Percentiles rank a stretch among this genome's conserved stretches.
These are phyloP conservation scores for Aurelia sp. DNA, from an alignment of 30 jellyfish, hydroid and myxozoan genomes.

Conservation along the genomic window DNA sequence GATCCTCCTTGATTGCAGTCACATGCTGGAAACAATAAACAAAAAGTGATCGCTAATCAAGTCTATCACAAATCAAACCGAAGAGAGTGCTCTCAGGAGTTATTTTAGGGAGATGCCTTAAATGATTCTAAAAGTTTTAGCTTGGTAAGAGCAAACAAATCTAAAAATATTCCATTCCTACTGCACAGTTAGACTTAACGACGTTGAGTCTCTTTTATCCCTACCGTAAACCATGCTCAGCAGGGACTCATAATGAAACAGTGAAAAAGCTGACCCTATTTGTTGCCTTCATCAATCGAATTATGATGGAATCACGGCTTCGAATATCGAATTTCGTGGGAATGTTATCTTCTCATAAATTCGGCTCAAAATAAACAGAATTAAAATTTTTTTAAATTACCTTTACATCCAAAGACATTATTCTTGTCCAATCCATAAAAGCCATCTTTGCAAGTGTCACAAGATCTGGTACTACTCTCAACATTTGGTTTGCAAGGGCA, in stretches of 20 bases:
- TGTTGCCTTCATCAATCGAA: no score
- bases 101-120: background rate
- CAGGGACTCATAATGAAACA: no score
- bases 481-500: slow-evolving; percentile 80
- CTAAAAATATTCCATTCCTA: no score
- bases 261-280: no score
- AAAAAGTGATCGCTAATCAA: background rate
- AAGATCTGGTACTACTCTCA: slow-evolving; percentile 35
- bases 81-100: background rate
- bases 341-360: no score
- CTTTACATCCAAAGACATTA: slow-evolving; percentile 77
- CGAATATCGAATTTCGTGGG: no score
- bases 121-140: no score
- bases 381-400: slow-evolving; percentile 5
- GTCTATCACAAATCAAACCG: background rate
- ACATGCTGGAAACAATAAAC: slow-evolving; percentile 67
- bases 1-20: slow-evolving; percentile 89
- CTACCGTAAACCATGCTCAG: no score
- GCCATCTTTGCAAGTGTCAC: slow-evolving; percentile 89
- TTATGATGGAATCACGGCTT: no score
- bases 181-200: no score
- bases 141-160: no score
- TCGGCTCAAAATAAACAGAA: background rate
- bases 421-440: slow-evolving; percentile 44
- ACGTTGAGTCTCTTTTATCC: no score